Evolutionary conservation across 1,140 invertebrate genomes (phyloP).

Genomic region (Drosophila pseudoananassae): DNA sequence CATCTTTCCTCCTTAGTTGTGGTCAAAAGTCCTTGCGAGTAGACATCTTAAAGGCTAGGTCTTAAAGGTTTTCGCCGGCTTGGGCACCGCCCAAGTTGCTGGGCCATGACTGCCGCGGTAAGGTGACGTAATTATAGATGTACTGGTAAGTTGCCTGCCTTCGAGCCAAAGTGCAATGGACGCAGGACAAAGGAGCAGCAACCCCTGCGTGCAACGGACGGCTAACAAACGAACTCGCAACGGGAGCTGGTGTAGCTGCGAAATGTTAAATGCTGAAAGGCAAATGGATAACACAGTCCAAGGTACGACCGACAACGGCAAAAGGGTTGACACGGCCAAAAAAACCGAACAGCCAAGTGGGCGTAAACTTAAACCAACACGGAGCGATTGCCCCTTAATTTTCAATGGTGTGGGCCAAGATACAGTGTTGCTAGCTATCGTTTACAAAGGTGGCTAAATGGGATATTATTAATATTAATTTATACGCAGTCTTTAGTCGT

Average conservation of each 20-base stretch:
- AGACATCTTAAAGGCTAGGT: constrained; percentile 25
- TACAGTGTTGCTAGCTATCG: constrained; percentile 2
- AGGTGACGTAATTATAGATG: constrained; percentile 81
- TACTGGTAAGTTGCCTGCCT: constrained; percentile 48
- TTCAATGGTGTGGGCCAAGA: constrained; percentile 2
- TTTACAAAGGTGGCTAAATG: not conserved
- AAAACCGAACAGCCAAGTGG: constrained; percentile 46
- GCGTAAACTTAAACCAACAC: constrained; percentile 58
- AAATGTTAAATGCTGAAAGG: constrained; percentile 25
- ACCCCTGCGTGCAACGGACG: constrained; percentile 50
- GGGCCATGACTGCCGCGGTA: constrained; percentile 49
- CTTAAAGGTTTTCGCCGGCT: constrained; percentile 12
- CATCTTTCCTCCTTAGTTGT: constrained; percentile 48
- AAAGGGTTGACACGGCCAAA: constrained; percentile 58
- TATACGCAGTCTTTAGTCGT: not conserved
- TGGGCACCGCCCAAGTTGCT: constrained; percentile 28
- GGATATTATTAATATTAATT: not conserved
- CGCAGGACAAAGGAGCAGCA: constrained; percentile 41
- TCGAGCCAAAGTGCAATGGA: constrained; percentile 70
- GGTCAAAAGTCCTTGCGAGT: constrained; percentile 32
- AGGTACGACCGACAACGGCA: constrained; percentile 25
- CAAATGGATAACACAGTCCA: constrained; percentile 43
- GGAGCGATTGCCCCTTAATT: constrained; percentile 22
- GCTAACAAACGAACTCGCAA: constrained; percentile 38
- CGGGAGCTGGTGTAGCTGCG: constrained; percentile 30